phyloP scores from a whole-genome alignment of 2,797 vertebrate genomes.

The Gallinago nigripennis region DNA sequence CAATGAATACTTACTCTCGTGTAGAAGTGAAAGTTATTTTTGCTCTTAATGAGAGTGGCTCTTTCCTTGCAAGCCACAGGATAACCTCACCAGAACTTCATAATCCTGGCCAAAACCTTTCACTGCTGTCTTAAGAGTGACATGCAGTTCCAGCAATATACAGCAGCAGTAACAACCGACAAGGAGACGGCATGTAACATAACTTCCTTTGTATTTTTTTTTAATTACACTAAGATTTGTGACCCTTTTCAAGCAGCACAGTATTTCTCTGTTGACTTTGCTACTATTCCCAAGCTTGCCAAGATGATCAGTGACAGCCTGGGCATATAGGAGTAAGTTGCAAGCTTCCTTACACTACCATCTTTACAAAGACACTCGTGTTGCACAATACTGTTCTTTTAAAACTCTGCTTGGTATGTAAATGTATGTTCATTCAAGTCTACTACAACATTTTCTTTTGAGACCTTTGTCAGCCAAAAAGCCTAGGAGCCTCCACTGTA shows the following conservation, averaged over 20 bases:
- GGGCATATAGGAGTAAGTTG: neutral
- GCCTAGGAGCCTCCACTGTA: neutral
- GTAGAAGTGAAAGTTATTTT: neutral
- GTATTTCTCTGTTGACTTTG: neutral
- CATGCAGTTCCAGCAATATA: neutral
- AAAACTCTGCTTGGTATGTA: neutral
- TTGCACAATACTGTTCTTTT: neutral
- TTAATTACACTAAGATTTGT: neutral
- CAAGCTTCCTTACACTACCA: neutral
- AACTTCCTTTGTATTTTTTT: neutral
- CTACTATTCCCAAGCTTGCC: neutral
- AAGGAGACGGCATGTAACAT: neutral
- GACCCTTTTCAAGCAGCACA: neutral
- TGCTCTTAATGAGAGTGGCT: neutral
- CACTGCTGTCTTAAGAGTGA: neutral
- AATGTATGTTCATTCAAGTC: neutral
- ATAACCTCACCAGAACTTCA: neutral
- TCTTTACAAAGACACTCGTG: neutral
- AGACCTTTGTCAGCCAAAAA: neutral
- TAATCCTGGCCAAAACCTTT: neutral
- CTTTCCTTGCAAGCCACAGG: neutral
- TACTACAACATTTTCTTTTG: neutral
- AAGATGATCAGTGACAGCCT: neutral
- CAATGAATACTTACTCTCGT: neutral
- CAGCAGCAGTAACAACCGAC: neutral